Conservation (phyloP, 2,797 vertebrate genomes). For the Mionectes olivaceus region DNA sequence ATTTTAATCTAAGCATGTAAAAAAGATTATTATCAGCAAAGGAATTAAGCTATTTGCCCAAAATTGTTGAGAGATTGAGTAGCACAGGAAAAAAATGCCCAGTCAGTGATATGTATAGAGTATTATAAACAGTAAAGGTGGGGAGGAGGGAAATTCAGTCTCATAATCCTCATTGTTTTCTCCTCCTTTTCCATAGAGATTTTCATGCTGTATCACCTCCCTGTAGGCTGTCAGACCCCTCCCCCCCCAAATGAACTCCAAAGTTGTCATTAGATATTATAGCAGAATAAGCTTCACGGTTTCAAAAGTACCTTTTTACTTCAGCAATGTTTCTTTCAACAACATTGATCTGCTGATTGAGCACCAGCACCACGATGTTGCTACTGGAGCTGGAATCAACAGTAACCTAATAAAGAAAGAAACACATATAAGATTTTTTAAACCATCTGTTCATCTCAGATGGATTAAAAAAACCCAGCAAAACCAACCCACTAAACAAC, state of each 20-base stretch:
- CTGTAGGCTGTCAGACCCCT: neutral
- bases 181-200: neutral
- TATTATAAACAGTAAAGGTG: neutral
- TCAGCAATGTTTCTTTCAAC: slow-evolving; percentile 74
- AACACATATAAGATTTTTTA: neutral
- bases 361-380: slow-evolving; percentile 70
- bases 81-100: neutral
- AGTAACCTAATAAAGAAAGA: slow-evolving; percentile 67
- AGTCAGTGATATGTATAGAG: neutral
- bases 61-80: neutral
- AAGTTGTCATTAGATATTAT: neutral
- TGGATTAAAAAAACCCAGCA: neutral
- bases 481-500: neutral
- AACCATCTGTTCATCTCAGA: neutral
- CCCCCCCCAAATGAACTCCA: neutral
- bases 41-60: neutral
- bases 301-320: slow-evolving; percentile 73
- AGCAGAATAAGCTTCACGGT: neutral
- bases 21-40: neutral
- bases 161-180: neutral
- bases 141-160: neutral
- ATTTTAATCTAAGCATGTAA: neutral
- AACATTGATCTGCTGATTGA: slow-evolving; percentile 73
- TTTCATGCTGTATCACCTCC: neutral
- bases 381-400: slow-evolving; percentile 62